Percentiles rank a stretch among this genome's conserved stretches.
phyloP scores from a whole-genome alignment of 2,797 vertebrate genomes.

The Columba guinea region DNA sequence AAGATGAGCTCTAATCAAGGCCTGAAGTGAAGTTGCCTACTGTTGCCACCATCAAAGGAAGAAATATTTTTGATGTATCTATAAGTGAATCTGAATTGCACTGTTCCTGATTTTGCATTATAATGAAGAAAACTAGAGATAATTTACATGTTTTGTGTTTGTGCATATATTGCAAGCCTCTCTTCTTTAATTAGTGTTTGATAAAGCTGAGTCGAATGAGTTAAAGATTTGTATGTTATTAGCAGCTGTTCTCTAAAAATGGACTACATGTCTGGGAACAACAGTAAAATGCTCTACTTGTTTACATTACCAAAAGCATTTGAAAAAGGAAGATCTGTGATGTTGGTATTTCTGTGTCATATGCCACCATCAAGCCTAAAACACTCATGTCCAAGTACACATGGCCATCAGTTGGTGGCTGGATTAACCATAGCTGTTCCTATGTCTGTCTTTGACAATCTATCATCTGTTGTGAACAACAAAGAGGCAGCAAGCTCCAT shows the following conservation, averaged over 20 bases:
- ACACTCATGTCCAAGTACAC: not conserved
- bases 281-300: not conserved
- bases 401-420: not conserved
- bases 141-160: not conserved
- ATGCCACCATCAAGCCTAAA: not conserved
- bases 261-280: not conserved
- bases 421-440: not conserved
- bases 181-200: not conserved
- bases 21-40: not conserved
- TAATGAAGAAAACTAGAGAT: not conserved
- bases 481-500: not conserved
- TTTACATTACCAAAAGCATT: not conserved
- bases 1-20: not conserved
- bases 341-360: not conserved
- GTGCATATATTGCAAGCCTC: not conserved
- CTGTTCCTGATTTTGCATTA: not conserved
- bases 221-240: not conserved
- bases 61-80: constrained; percentile 28
- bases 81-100: constrained; percentile 13
- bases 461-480: not conserved
- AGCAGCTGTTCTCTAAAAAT: not conserved
- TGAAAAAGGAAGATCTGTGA: not conserved
- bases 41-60: constrained; percentile 7
- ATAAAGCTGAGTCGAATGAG: not conserved
- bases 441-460: not conserved